Base-by-base conservation (phyloP, 2,113 vertebrate genomes). In the Harpagus bidentatus region DNA sequence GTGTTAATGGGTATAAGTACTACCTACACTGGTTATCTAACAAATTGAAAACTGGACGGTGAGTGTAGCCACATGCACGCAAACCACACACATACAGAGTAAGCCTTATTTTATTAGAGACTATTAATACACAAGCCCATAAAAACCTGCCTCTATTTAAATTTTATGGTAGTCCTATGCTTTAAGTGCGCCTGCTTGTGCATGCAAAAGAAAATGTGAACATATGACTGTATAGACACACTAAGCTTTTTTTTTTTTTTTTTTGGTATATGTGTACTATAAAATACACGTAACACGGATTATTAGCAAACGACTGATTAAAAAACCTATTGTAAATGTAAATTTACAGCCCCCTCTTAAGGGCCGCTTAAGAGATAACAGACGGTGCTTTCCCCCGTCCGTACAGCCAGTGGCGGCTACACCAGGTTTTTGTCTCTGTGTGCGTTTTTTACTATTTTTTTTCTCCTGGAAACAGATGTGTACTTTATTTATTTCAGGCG, bases 401-500 rank as follows among this genome's bases (percentile, higher is more conserved):
- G 2, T 42, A 63, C 38, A 59, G 77, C 53, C 88, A 45, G 63
- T 40, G 86, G 79, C 38, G 34, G 61, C 77, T 45, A 52, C 36
- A 16, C 72, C 61, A 50, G 50, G 13, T 89, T 89, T 86, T 78
- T 86, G 53, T 19, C 50, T 65, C 26, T 40, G 36, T 82, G 79
- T 86, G 67, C 67, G 70, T 66, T 88, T 94, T 82, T 88, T 43
- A 81, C 92, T 53, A 11, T 87, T 91, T 69, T 80, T 80, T 97
- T 96, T 71, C 47, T 73, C 87, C 72, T 83, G 74, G 58, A 95
- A 96, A 95, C 95, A 97, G 94, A 94, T 95, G 97, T 94, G 82
- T 79, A 45, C 74, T 89, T 96, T 91, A 90, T 94, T 96, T 95
- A 86, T 94, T 97, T 95, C 92, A 91, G 72, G 48, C 4, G 15